Evolutionary conservation across 2,888 invertebrate species (phyloP), one percentile per base, ranked within the genome.

Genomic region (Hydriomena furcata): DNA sequence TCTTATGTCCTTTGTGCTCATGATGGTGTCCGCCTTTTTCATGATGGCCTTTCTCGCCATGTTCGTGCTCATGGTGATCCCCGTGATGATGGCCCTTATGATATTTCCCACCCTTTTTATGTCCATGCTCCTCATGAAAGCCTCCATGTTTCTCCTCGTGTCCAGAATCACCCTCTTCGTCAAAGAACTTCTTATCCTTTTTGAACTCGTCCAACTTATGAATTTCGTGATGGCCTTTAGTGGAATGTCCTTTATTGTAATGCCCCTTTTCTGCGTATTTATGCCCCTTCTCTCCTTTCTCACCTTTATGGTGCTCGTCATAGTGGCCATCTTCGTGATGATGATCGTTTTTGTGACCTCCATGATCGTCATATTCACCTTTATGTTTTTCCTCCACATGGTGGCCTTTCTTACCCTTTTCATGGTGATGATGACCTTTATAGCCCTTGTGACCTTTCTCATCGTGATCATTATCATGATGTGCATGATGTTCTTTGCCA

Each of bases 151-250:
- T 95, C 73, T 95, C 95, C 76, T 96, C 95, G 64, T 95, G 95
- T 0, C 94, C 96, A 31, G 94, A 93, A 68, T 95, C 95, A 63
- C 96, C 95, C 67, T 95, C 94, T 81, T 96, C 96, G 65, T 96
- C 96, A 79, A 94, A 96, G 93, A 95, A 96, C 71, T 95, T 94
- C 73, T 96, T 96, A 69, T 96, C 94, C 79, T 96, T 96, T 76
- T 96, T 95, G 82, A 93, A 95, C 81, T 96, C 96, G 78, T 97
- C 95, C 53, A 95, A 82, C 72, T 97, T 96, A 82, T 97, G 95
- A 5, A 96, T 92, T 76, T 96, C 94, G 74, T 97, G 96, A 61
- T 95, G 95, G 48, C 97, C 96, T 79, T 96, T 95, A 61, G 96
- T 96, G 56, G 94, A 94, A 82, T 96, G 96, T 0, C 96, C 96